Base-by-base conservation (phyloP, 2,113 vertebrate genomes). In the Marmota flaviventris region DNA sequence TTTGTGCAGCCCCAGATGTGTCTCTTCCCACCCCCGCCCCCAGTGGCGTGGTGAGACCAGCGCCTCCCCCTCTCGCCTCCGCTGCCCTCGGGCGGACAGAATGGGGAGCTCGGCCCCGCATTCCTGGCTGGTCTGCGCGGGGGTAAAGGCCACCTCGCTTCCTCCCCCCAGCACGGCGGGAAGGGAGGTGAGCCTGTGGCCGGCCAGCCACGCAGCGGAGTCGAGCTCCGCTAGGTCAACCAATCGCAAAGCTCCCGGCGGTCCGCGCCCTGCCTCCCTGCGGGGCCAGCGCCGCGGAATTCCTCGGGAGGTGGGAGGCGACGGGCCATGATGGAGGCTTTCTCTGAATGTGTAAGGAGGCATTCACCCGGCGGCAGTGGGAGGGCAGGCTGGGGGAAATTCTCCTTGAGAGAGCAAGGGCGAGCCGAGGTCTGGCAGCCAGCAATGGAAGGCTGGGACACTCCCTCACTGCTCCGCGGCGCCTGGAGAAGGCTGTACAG, bases 241-340 rank as follows among this genome's bases (percentile, higher is more conserved):
- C 98, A 97, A 98, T 98, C 97, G 97, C 96, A 95, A 97, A 69
- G 81, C 95, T 39, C 95, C 51, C 61, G 88, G 39, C 91, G 39
- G 90, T n/a, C 70, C 89, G 96, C 95, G 97, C 96, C 95, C 97
- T 91, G 85, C 97, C 98, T 98, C 98, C 98, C 96, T 16, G 25
- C 56, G 89, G 97, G 96, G 97, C 32, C 56, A 73, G 98, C 95
- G 72, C 98, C 95, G 83, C 65, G 67, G 97, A 98, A 99, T 99
- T 98, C 98, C 98, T 98, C 61, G 92, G 96, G 94, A 98, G 97
- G 98, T 98, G 99, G 99, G 99, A 98, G 98, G 98, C 95, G 97
- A 98, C 98, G 73, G 98, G 97, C 97, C 95, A 61, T 73, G 86
- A 97, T 96, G 98, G 98, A 98, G 82, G 98, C 98, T 98, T 97